Evolutionary conservation across 1,140 invertebrate species (phyloP).

Genomic region (Ectropis grisescens): DNA sequence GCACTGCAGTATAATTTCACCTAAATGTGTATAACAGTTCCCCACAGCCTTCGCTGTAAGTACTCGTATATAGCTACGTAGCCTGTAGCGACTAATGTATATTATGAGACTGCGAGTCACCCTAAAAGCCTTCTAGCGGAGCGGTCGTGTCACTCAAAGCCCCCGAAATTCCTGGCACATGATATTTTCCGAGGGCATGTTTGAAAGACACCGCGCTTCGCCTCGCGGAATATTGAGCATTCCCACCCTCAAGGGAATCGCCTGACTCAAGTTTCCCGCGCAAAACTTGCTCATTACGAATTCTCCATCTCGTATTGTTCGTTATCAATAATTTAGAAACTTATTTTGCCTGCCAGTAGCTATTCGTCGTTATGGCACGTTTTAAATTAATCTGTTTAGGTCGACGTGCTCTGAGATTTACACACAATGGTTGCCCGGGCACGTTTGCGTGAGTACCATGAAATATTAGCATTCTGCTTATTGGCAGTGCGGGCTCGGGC

Average conservation of each 20-base stretch:
- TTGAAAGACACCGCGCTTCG: constrained; percentile 19
- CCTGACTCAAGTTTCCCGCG: constrained; percentile 6
- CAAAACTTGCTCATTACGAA: too few species aligned
- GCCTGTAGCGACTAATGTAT: too few species aligned
- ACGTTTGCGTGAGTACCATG: constrained; percentile 37
- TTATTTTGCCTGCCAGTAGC: background rate
- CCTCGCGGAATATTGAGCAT: constrained; percentile 16
- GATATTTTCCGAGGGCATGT: constrained; percentile 23
- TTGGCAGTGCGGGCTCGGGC: constrained; percentile 14
- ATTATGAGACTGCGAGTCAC: too few species aligned
- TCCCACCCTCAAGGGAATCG: constrained; percentile 21
- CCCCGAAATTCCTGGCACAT: constrained; percentile 23
- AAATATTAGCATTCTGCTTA: constrained; percentile 30
- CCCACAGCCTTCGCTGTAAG: too few species aligned
- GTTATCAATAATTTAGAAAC: background rate
- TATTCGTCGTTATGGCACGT: constrained; percentile 14
- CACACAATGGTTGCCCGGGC: constrained; percentile 35
- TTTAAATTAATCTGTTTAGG: constrained; percentile 33
- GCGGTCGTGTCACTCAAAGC: constrained; percentile 20
- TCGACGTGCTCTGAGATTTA: constrained; percentile 39
- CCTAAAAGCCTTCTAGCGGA: constrained; percentile 19
- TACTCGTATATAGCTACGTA: background rate
- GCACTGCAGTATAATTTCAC: too few species aligned
- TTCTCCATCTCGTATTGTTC: background rate
- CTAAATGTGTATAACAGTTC: too few species aligned